Evolutionary conservation across 2,113 vertebrate genomes (phyloP).

Genomic region (Neofelis nebulosa): DNA sequence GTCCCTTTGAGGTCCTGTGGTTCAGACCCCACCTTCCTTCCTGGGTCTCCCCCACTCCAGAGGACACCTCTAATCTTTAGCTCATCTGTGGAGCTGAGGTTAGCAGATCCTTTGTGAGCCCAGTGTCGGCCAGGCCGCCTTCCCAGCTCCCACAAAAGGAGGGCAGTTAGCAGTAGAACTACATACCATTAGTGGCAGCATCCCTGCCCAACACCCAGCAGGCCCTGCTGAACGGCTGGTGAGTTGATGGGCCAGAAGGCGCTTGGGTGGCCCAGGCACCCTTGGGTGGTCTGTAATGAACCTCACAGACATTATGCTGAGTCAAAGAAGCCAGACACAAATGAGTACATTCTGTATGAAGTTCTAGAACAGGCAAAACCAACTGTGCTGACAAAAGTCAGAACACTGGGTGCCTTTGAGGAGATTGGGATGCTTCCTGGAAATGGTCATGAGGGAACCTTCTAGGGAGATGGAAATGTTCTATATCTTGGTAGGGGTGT

Average conservation of each 20-base stretch:
- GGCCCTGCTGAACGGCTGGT: not conserved
- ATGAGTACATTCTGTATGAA: not conserved
- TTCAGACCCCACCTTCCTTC: not conserved
- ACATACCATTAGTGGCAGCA: rapidly evolving
- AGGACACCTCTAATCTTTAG: not conserved
- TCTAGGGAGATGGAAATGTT: not conserved
- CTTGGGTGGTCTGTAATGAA: not conserved
- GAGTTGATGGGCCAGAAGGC: not conserved
- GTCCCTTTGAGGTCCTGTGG: not conserved
- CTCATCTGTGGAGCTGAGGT: not conserved
- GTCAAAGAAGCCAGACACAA: not conserved
- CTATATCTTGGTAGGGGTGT: not conserved
- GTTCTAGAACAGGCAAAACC: not conserved
- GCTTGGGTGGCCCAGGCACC: not conserved
- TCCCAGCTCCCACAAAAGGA: not conserved
- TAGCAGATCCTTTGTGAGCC: not conserved
- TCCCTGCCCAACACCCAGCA: no score
- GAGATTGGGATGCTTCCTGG: not conserved
- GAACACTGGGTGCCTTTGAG: not conserved
- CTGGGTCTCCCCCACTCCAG: not conserved
- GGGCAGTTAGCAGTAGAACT: not conserved
- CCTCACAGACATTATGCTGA: not conserved
- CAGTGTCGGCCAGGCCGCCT: not conserved
- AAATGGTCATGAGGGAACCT: not conserved
- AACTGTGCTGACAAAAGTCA: not conserved